Base-by-base conservation (phyloP, 2,888 invertebrate species). In the Micoletzkya japonica region DNA sequence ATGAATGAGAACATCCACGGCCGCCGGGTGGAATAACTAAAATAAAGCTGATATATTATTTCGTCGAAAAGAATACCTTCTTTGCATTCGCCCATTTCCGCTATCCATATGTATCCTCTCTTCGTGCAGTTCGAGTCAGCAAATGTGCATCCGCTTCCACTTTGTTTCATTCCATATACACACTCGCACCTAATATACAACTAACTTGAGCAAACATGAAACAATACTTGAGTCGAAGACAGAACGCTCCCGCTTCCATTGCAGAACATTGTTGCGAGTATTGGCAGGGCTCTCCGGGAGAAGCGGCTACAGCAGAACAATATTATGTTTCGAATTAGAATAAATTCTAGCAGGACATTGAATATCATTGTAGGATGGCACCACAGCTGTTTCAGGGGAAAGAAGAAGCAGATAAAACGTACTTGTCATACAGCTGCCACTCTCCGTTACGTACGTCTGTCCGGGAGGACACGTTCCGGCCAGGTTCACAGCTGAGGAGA, bases 201-300 rank as follows among this genome's bases (percentile, higher is more conserved):
- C 3, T 54, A 34, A 32, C 30, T 4, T 20, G 28, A 30, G 36
- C n/a, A 30, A 24, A 20, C 1, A 20, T 28, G 1, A 14, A 24
- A 56, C 14, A 24, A 4, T 28, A 64, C 66, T 60, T 71, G 70
- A 82, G 77, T 39, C 76, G 72, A 34, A 80, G 73, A 57, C 85
- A 85, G 74, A 85, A 86, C 1, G 85, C 79, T 10, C 85, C 85
- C 17, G 77, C 73, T 54, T 85, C 85, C 7, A 73, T 28, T 7
- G 83, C 81, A n/a, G 81, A 76, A 66, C 85, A 85, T 70, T 85
- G 85, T 72, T 85, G 86, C 0, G 84, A 82, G 73, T 85, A 85
- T 71, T 85, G 86, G 52, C 85, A 85, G 2, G 85, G 85, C 6
- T 76, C 77, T 26, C 84, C 85, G 1, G 85, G 85, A 30, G 73